These are phyloP conservation scores for Oscheius myriophilus DNA, from an alignment of 2,888 invertebrate species.

Conservation along the genomic window DNA sequence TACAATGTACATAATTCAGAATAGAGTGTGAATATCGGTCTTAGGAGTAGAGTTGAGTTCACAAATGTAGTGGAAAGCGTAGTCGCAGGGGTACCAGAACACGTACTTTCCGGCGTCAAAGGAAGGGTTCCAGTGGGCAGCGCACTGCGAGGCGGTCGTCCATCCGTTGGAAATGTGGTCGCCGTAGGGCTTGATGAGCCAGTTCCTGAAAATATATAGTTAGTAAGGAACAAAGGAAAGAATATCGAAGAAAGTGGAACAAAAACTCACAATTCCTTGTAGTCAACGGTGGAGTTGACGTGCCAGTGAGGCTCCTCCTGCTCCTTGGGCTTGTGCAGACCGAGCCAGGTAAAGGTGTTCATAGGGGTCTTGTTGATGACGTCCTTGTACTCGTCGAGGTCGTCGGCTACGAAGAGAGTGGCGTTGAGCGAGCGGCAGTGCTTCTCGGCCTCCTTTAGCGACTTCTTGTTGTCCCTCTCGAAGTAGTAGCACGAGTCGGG, in stretches of 20 bases:
- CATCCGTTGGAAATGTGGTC: slow-evolving; percentile 45
- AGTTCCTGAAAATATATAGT: slow-evolving; percentile 36
- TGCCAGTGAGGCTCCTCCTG: slow-evolving; percentile 7
- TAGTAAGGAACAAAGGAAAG: background rate
- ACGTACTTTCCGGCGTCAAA: slow-evolving; percentile 27
- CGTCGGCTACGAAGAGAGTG: slow-evolving; percentile 45
- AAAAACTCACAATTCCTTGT: slow-evolving; percentile 12
- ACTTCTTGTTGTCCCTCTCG: slow-evolving; percentile 33
- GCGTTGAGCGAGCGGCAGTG: slow-evolving; percentile 41
- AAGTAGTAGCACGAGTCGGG: slow-evolving; percentile 51
- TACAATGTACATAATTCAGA: background rate
- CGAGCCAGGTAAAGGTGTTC: slow-evolving; percentile 39
- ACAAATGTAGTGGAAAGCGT: slow-evolving; percentile 38
- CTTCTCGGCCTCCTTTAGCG: slow-evolving; percentile 42
- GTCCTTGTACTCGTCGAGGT: slow-evolving; percentile 40
- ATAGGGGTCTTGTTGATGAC: background rate
- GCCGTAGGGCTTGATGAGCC: slow-evolving; percentile 41
- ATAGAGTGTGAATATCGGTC: background rate
- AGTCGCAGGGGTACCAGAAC: slow-evolving; percentile 45
- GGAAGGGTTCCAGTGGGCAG: slow-evolving; percentile 39
- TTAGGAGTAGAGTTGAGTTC: slow-evolving; percentile 41
- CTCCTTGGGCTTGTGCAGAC: slow-evolving; percentile 22
- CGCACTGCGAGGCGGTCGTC: slow-evolving; percentile 41
- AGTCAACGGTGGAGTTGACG: background rate
- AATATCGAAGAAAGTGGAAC: background rate